Evolutionary conservation across 2,113 vertebrate genomes (phyloP).

Genomic region (Protomyctophum bolini): DNA sequence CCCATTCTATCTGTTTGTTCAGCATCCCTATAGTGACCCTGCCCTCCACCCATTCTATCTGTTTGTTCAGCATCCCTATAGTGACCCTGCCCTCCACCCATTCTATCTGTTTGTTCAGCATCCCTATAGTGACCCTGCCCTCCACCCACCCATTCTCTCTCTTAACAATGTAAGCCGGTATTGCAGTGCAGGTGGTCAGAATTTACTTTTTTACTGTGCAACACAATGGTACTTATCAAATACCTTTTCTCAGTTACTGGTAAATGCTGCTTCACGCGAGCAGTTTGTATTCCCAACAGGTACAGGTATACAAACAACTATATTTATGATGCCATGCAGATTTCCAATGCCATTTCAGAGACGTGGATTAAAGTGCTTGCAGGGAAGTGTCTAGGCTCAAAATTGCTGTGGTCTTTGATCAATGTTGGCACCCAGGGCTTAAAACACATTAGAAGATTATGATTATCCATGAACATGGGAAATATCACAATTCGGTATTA

Average conservation of each 20-base stretch:
- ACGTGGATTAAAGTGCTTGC: slow-evolving; percentile 21
- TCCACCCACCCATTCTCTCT: background rate
- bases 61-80: too few species aligned
- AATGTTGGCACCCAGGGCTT: slow-evolving; percentile 44
- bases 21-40: too few species aligned
- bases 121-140: background rate
- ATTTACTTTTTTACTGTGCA: background rate
- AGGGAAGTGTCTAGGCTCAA: slow-evolving; percentile 29
- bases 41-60: too few species aligned
- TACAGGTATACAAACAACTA: background rate
- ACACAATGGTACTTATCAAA: background rate
- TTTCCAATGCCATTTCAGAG: slow-evolving; percentile 2
- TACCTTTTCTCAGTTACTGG: background rate
- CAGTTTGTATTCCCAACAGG: background rate
- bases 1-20: too few species aligned
- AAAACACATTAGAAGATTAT: slow-evolving; percentile 56
- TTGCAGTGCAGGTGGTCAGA: background rate
- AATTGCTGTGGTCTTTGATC: slow-evolving; percentile 56
- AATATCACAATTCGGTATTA: slow-evolving; percentile 52
- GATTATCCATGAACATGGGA: slow-evolving; percentile 55
- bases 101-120: too few species aligned
- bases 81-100: too few species aligned
- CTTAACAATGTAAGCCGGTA: background rate
- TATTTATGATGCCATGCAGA: background rate
- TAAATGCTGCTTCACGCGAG: background rate